phyloP scores from a whole-genome alignment of 2,113 vertebrate species.

The Scophthalmus maximus region DNA sequence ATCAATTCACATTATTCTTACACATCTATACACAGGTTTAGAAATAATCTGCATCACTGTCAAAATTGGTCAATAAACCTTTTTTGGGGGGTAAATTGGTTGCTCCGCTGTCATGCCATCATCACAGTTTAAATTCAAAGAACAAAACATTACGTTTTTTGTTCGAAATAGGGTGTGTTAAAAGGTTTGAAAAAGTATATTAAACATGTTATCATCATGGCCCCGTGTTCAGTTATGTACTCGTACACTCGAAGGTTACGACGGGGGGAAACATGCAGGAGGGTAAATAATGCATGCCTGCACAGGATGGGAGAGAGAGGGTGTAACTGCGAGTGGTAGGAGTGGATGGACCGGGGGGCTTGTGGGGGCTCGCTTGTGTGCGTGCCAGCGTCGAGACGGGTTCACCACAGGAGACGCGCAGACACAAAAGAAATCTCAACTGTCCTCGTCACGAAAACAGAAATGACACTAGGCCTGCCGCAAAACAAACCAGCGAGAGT shows the following conservation, averaged over 20 bases:
- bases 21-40: not conserved
- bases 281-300: conserved; percentile 74
- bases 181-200: not conserved
- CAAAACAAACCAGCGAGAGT: conserved; percentile 54
- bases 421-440: conserved; percentile 61
- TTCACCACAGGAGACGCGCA: conserved; percentile 62
- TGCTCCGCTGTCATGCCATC: too few relatives aligned
- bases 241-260: conserved; percentile 13
- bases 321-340: conserved; percentile 39
- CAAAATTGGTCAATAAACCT: not conserved
- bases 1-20: not conserved
- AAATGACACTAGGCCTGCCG: conserved; percentile 50
- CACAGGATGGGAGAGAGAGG: conserved; percentile 59
- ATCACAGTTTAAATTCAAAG: too few relatives aligned
- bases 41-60: not conserved
- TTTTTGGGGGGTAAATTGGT: not conserved
- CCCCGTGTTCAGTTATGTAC: conserved; percentile 23
- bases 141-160: too few relatives aligned
- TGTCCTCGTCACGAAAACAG: conserved; percentile 53
- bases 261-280: conserved; percentile 47
- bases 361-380: conserved; percentile 66
- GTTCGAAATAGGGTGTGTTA: too few relatives aligned
- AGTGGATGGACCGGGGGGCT: conserved; percentile 45
- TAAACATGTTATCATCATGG: not conserved
- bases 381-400: conserved; percentile 75